These are phyloP conservation scores for Hybos culiciformis DNA, from an alignment of 2,888 invertebrate genomes.

Conservation along the genomic window DNA sequence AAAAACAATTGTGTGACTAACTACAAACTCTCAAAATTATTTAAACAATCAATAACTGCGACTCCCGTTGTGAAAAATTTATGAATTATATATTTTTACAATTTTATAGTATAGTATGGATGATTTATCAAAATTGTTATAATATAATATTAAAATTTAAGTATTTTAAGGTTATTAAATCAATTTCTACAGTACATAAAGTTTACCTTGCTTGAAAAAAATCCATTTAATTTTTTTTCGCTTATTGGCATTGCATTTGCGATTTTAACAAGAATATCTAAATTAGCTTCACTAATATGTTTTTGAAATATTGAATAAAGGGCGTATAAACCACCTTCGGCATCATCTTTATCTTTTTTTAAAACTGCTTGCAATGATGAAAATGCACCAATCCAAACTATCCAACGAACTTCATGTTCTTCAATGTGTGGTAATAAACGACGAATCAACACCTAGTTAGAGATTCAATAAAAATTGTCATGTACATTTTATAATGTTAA, in stretches of 20 bases:
- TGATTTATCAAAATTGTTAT: too few relatives aligned
- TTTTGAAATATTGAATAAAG: slow-evolving; percentile 33
- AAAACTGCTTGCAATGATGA: slow-evolving; percentile 29
- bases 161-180: too few relatives aligned
- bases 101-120: too few relatives aligned
- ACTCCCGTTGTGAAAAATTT: too few relatives aligned
- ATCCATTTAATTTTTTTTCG: slow-evolving; percentile 29
- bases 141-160: too few relatives aligned
- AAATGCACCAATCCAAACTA: slow-evolving; percentile 32
- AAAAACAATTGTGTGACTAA: too few relatives aligned
- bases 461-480: neutral
- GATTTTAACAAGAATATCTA: slow-evolving; percentile 28
- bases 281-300: slow-evolving; percentile 29
- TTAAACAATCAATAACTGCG: too few relatives aligned
- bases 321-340: slow-evolving; percentile 28
- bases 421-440: slow-evolving; percentile 46
- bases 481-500: neutral
- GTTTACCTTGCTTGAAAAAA: slow-evolving; percentile 34
- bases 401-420: slow-evolving; percentile 29
- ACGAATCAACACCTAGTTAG: slow-evolving; percentile 46
- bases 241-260: slow-evolving; percentile 26
- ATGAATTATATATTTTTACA: too few relatives aligned
- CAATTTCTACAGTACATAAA: too few relatives aligned
- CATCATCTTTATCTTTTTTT: slow-evolving; percentile 34
- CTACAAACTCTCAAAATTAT: too few relatives aligned